Percentiles rank a stretch among this genome's conserved stretches.
Conservation (phyloP, 2,888 invertebrate species). For the Vesta saturnalis region DNA sequence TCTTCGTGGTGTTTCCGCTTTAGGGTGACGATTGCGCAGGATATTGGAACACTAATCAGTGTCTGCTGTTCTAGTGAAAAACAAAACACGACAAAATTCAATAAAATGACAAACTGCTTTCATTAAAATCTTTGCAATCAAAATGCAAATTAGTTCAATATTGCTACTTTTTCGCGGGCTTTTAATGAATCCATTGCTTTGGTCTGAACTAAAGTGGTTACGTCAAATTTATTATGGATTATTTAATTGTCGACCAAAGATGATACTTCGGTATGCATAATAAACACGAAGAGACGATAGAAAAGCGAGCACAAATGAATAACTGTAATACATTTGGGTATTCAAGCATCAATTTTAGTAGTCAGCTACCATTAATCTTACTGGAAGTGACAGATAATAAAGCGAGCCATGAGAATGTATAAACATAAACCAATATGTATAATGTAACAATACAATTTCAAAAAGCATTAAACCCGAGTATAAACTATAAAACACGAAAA, state of each 20-base stretch:
- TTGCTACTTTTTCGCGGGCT: neutral
- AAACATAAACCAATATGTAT: conserved; percentile 56
- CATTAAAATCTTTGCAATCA: conserved; percentile 9
- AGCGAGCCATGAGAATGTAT: conserved; percentile 56
- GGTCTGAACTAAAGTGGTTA: neutral
- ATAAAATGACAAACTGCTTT: neutral
- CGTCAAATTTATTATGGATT: neutral
- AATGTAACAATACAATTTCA: conserved; percentile 56
- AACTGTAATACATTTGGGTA: conserved; percentile 50
- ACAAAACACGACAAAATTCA: conserved; percentile 2
- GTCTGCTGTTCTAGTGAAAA: conserved; percentile 41
- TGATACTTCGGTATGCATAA: conserved; percentile 11
- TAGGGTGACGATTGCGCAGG: conserved; percentile 57
- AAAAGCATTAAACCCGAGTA: conserved; percentile 52
- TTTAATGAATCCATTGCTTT: too few relatives aligned
- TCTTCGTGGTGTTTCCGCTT: conserved; percentile 56
- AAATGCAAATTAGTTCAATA: conserved; percentile 15
- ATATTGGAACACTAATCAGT: conserved; percentile 61
- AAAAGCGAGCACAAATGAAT: conserved; percentile 42
- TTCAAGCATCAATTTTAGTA: conserved; percentile 44
- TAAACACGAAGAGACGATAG: conserved; percentile 10
- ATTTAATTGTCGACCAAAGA: conserved; percentile 8
- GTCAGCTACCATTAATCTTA: conserved; percentile 49
- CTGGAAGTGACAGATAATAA: conserved; percentile 58
- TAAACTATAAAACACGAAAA: conserved; percentile 57